These are phyloP conservation scores for Leiothrix lutea DNA, from an alignment of 2,113 vertebrate species.

Conservation along the genomic window DNA sequence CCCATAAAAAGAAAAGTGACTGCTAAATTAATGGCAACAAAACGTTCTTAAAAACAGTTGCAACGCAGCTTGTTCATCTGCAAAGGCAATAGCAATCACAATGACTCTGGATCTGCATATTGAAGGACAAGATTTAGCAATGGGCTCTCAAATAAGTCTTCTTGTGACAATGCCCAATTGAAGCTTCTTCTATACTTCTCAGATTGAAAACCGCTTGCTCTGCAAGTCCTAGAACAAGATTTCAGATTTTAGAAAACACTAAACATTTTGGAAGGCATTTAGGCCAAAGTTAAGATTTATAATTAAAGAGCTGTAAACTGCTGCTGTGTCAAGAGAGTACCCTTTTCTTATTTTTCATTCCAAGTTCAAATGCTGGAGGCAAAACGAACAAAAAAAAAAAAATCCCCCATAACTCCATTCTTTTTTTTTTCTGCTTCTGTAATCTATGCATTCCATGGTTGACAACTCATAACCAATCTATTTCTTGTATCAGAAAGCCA, in stretches of 20 bases:
- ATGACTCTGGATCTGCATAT: background rate
- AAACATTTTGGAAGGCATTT: background rate
- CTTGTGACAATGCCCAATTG: background rate
- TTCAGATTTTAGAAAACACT: background rate
- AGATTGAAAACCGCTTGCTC: background rate
- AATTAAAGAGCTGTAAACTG: background rate
- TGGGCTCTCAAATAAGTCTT: background rate
- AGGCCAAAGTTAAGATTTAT: background rate
- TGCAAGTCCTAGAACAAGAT: background rate
- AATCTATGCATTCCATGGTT: background rate
- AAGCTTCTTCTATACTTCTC: background rate
- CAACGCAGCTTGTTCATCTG: background rate
- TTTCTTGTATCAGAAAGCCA: background rate
- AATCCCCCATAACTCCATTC: background rate
- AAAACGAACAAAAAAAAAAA: background rate
- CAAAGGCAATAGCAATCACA: background rate
- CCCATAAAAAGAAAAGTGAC: constrained; percentile 1
- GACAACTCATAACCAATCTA: background rate
- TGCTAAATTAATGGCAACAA: background rate
- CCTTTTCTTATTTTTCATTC: background rate
- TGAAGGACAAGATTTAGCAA: background rate
- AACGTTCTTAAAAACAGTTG: background rate
- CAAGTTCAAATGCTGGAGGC: background rate
- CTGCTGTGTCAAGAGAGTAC: background rate
- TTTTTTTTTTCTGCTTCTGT: background rate